Evolutionary conservation across 2,113 vertebrate species (phyloP).

Genomic region (Capricornis sumatraensis): DNA sequence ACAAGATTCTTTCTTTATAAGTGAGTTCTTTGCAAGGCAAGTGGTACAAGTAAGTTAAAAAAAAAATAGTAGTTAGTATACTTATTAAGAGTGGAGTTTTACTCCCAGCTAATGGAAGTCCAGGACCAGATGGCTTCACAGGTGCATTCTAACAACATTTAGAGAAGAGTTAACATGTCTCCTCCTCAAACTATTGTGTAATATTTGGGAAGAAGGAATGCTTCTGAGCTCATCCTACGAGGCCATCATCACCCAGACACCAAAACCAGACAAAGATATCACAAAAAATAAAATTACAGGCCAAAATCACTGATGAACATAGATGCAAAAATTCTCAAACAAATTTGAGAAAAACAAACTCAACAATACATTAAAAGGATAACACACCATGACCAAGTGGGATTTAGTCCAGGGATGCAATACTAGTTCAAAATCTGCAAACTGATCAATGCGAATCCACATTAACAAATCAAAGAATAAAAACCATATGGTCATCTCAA

Average conservation of each 20-base stretch:
- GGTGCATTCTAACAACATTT: background rate
- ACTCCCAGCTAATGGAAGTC: background rate
- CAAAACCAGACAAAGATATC: background rate
- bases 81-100: background rate
- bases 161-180: background rate
- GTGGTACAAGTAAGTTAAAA: background rate
- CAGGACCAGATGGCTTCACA: background rate
- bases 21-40: background rate
- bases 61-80: background rate
- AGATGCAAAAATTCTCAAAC: background rate
- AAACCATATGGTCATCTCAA: background rate
- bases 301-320: background rate
- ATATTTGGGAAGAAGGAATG: background rate
- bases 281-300: background rate
- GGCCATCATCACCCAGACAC: background rate
- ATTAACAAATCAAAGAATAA: background rate
- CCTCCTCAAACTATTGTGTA: background rate
- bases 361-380: background rate
- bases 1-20: background rate
- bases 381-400: background rate
- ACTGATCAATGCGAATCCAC: background rate
- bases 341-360: background rate
- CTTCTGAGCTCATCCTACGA: background rate
- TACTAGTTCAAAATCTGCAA: background rate
- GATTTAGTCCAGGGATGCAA: background rate